phyloP scores from a whole-genome alignment of 1,140 invertebrate species.

The Pseudomyrmex sp. region DNA sequence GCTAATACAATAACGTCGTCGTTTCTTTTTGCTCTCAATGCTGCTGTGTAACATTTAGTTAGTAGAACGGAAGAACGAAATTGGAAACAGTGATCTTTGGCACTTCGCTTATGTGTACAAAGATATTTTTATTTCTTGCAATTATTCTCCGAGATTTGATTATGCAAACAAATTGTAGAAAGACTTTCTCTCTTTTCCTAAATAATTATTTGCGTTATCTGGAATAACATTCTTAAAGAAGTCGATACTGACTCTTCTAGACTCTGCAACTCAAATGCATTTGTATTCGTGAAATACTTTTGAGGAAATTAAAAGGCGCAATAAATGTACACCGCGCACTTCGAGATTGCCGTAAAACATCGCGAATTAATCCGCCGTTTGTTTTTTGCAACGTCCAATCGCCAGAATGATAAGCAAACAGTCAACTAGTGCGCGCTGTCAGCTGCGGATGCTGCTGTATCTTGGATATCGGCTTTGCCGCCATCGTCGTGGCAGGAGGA shows the following conservation, averaged over 20 bases:
- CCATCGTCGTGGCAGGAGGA: conserved; percentile 37
- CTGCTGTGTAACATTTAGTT: conserved; percentile 36
- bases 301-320: background rate
- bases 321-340: conserved; percentile 9
- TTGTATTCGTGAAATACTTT: no score
- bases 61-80: conserved; percentile 9
- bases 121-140: conserved; percentile 7
- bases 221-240: background rate
- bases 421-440: conserved; percentile 22
- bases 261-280: no score
- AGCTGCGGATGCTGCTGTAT: background rate
- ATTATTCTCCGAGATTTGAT: background rate
- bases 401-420: conserved; percentile 67
- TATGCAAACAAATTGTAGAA: no score
- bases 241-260: conserved; percentile 1
- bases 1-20: conserved; percentile 60
- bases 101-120: conserved; percentile 8
- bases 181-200: no score
- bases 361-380: conserved; percentile 63
- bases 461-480: conserved; percentile 61
- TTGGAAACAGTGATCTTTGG: conserved; percentile 33
- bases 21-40: conserved; percentile 21
- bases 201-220: no score
- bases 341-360: conserved; percentile 29
- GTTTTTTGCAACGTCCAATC: conserved; percentile 54